phyloP scores from a whole-genome alignment of 1,140 invertebrate genomes.

The Calliphora vicina region DNA sequence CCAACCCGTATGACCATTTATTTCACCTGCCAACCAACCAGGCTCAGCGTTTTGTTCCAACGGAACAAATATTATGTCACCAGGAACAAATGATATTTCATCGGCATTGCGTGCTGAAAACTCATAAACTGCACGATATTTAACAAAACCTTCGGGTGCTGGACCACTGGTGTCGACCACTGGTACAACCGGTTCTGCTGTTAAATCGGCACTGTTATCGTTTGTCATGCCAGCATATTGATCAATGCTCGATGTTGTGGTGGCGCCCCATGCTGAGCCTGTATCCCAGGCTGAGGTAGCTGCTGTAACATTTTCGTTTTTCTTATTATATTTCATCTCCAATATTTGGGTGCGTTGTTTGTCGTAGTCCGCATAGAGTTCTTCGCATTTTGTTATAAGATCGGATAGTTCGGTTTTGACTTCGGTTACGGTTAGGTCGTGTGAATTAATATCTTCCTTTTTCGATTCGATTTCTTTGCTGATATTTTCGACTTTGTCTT shows the following conservation, averaged over 20 bases:
- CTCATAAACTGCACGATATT: conserved; percentile 91
- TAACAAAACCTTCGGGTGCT: conserved; percentile 67
- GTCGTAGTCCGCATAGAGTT: conserved; percentile 69
- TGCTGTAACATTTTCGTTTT: conserved; percentile 56
- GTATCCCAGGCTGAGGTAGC: conserved; percentile 62
- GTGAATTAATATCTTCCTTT: conserved; percentile 83
- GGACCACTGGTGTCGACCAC: conserved; percentile 55
- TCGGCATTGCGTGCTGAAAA: conserved; percentile 92
- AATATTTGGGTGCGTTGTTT: conserved; percentile 67
- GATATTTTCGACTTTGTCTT: conserved; percentile 76
- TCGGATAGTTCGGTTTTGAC: conserved; percentile 67
- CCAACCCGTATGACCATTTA: conserved; percentile 88
- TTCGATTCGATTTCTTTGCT: conserved; percentile 76
- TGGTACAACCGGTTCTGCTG: conserved; percentile 36
- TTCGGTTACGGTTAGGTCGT: conserved; percentile 78
- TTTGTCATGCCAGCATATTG: conserved; percentile 45
- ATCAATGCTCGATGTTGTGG: conserved; percentile 42
- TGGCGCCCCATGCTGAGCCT: conserved; percentile 65
- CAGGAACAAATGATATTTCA: conserved; percentile 93
- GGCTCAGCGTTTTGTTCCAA: conserved; percentile 88
- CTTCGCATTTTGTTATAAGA: conserved; percentile 68
- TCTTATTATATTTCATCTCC: conserved; percentile 67
- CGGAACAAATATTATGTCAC: conserved; percentile 91
- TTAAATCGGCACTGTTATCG: conserved; percentile 41
- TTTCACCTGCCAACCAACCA: conserved; percentile 95